These are phyloP conservation scores for Calliphora vicina DNA, from an alignment of 1,140 invertebrate species.

Conservation along the genomic window DNA sequence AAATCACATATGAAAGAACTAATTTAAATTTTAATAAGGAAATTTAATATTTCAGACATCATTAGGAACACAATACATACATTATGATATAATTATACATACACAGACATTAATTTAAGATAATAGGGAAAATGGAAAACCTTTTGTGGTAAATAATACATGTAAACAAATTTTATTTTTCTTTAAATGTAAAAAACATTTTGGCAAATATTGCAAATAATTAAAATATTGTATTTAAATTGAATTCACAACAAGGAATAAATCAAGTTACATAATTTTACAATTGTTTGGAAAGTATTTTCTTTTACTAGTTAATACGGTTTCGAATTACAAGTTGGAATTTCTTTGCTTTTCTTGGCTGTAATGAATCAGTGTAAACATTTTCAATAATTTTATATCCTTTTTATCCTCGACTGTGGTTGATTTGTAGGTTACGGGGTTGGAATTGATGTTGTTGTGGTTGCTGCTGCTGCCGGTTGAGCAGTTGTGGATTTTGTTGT, in stretches of 20 bases:
- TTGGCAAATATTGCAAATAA: not conserved
- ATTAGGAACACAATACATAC: not conserved
- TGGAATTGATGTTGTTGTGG: conserved; percentile 36
- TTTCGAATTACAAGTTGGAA: not conserved
- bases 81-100: not conserved
- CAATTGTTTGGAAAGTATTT: not conserved
- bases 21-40: not conserved
- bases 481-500: conserved; percentile 30
- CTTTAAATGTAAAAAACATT: not conserved
- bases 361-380: conserved; percentile 60
- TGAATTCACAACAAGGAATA: not conserved
- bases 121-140: not conserved
- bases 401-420: conserved; percentile 44
- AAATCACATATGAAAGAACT: not conserved
- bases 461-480: conserved; percentile 36
- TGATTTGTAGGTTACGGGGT: conserved; percentile 30
- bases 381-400: conserved; percentile 57
- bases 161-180: too few relatives aligned
- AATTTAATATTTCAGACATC: conserved; percentile 21
- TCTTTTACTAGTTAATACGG: not conserved
- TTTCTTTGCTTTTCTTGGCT: conserved; percentile 28
- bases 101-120: not conserved
- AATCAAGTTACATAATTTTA: too few relatives aligned
- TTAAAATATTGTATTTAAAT: not conserved
- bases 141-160: too few relatives aligned